phyloP scores from a whole-genome alignment of 2,888 invertebrate species.

The Miltochrista miniata region DNA sequence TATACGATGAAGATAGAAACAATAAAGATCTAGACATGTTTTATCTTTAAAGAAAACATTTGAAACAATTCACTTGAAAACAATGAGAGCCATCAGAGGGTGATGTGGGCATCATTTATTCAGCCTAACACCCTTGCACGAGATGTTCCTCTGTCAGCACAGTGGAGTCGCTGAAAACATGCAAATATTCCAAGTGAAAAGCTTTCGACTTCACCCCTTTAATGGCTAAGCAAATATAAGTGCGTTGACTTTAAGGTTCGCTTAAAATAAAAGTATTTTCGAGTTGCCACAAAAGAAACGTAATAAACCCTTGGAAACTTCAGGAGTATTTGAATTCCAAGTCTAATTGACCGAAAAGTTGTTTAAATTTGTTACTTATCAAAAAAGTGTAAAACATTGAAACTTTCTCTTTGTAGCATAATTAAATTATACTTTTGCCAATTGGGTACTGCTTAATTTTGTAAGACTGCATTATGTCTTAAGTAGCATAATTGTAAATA shows the following conservation, averaged over 20 bases:
- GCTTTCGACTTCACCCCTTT: constrained; percentile 57
- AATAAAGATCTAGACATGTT: constrained; percentile 38
- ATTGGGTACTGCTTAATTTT: constrained; percentile 21
- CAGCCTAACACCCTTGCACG: constrained; percentile 36
- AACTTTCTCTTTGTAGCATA: constrained; percentile 35
- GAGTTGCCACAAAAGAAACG: too few relatives aligned
- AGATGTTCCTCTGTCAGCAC: constrained; percentile 42
- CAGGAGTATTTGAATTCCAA: constrained; percentile 47
- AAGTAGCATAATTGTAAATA: constrained; percentile 3
- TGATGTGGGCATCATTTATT: constrained; percentile 44
- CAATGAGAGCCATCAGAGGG: constrained; percentile 38
- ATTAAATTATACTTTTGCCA: constrained; percentile 35
- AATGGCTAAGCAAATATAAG: constrained; percentile 65
- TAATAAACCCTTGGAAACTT: constrained; percentile 38
- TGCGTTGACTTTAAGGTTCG: constrained; percentile 46
- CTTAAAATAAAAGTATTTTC: constrained; percentile 39
- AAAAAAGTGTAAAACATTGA: constrained; percentile 39
- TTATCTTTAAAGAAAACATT: constrained; percentile 40
- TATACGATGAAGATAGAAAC: constrained; percentile 25
- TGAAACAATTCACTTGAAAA: constrained; percentile 45
- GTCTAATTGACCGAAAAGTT: constrained; percentile 48
- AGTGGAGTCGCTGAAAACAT: constrained; percentile 59
- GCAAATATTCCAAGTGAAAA: constrained; percentile 60
- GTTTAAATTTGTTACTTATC: constrained; percentile 25
- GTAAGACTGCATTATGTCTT: constrained; percentile 6